These are phyloP conservation scores for Phylloscopus trochilus DNA, from an alignment of 2,113 vertebrate genomes.

Conservation along the genomic window DNA sequence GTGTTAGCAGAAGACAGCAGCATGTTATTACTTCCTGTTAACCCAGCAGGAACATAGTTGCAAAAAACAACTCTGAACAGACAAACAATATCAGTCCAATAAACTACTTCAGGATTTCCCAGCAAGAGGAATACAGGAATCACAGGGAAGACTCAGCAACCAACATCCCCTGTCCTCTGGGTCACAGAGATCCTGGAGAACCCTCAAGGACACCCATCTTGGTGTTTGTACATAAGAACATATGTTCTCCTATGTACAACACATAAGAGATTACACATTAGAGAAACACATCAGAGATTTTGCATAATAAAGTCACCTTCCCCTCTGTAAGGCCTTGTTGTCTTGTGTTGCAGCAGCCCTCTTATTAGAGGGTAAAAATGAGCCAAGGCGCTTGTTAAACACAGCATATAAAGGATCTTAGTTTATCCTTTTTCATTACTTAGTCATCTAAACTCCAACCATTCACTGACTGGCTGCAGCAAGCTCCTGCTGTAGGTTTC, in stretches of 20 bases:
- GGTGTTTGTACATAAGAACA: background rate
- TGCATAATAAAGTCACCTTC: background rate
- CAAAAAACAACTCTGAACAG: background rate
- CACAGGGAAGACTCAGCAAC: background rate
- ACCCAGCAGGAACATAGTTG: background rate
- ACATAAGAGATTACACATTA: too few species aligned
- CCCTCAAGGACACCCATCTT: background rate
- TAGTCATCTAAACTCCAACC: background rate
- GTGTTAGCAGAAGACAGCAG: background rate
- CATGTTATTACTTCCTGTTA: background rate
- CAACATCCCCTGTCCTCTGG: background rate
- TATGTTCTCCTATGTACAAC: too few species aligned
- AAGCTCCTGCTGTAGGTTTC: background rate
- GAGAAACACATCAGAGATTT: background rate
- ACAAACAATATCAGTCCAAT: background rate
- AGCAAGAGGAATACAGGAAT: background rate
- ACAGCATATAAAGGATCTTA: background rate
- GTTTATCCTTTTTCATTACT: background rate
- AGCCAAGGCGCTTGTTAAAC: background rate
- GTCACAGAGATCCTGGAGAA: background rate
- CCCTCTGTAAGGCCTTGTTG: background rate
- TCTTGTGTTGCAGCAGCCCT: background rate
- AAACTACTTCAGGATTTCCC: background rate
- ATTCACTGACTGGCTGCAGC: background rate
- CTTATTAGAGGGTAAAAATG: background rate